Conservation (phyloP, 1,140 invertebrate species). For the Metaphire vulgaris region DNA sequence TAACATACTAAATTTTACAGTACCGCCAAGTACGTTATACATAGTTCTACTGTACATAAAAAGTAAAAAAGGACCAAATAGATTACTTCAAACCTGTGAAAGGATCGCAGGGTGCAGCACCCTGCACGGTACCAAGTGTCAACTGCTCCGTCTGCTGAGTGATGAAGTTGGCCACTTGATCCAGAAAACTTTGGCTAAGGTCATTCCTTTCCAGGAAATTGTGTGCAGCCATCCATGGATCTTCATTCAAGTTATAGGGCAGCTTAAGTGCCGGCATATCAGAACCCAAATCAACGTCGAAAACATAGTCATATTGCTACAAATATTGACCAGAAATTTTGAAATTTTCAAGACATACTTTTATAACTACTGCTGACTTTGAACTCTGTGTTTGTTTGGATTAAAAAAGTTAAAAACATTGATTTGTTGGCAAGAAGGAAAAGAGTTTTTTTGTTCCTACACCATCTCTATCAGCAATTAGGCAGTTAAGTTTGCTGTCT, state of each 20-base stretch:
- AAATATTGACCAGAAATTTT: too few species aligned
- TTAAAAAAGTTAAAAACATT: conserved; percentile 11
- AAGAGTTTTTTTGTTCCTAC: too few species aligned
- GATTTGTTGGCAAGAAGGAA: background rate
- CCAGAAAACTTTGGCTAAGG: conserved; percentile 68
- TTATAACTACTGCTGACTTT: too few species aligned
- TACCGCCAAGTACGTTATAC: too few species aligned
- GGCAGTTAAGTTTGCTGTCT: too few species aligned
- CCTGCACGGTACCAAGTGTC: conserved; percentile 35
- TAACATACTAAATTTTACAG: too few species aligned
- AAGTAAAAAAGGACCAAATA: too few species aligned
- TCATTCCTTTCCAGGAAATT: conserved; percentile 65
- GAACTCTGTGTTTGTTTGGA: background rate
- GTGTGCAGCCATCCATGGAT: conserved; percentile 63
- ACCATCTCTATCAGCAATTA: too few species aligned
- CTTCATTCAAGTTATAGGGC: conserved; percentile 73
- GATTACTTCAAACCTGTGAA: conserved; percentile 60
- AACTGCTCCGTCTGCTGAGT: conserved; percentile 66
- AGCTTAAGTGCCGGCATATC: conserved; percentile 78
- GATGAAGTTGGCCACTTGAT: conserved; percentile 93
- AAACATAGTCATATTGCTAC: conserved; percentile 89
- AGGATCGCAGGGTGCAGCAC: conserved; percentile 47
- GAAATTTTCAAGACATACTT: too few species aligned
- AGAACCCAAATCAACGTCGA: conserved; percentile 87
- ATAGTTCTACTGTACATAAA: too few species aligned